Evolutionary conservation across 2,113 vertebrate species (phyloP).

Genomic region (Desmodus rotundus): DNA sequence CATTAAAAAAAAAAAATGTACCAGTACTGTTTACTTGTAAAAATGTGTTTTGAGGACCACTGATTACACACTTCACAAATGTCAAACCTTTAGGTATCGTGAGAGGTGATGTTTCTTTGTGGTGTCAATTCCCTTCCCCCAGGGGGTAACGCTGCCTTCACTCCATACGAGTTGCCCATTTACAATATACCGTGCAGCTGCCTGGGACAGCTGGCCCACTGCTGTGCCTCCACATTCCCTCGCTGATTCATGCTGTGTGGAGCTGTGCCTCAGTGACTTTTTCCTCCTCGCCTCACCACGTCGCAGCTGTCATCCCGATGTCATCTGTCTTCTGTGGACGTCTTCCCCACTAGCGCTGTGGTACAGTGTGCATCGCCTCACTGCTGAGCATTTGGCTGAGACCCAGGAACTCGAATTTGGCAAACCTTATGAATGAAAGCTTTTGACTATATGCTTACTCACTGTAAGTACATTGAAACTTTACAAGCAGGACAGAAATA

Average conservation of each 20-base stretch:
- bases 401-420: not conserved
- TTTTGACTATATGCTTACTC: not conserved
- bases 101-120: not conserved
- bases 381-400: conserved; percentile 23
- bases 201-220: not conserved
- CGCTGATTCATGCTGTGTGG: not conserved
- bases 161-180: not conserved
- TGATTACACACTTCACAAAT: not conserved
- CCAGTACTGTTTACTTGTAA: not conserved
- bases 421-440: conserved; percentile 49
- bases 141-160: not conserved
- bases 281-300: not conserved
- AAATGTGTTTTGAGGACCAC: not conserved
- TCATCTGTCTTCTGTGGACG: conserved; percentile 38
- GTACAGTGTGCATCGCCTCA: not conserved
- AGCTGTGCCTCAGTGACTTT: not conserved
- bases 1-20: not conserved
- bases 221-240: not conserved
- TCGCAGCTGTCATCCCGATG: conserved; percentile 29
- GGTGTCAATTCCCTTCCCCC: not conserved
- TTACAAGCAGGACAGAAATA: not conserved
- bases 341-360: not conserved
- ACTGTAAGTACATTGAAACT: not conserved
- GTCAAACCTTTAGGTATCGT: not conserved
- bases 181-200: not conserved